phyloP scores from a whole-genome alignment of 1,140 invertebrate species.

The Brachionus manjavacas region DNA sequence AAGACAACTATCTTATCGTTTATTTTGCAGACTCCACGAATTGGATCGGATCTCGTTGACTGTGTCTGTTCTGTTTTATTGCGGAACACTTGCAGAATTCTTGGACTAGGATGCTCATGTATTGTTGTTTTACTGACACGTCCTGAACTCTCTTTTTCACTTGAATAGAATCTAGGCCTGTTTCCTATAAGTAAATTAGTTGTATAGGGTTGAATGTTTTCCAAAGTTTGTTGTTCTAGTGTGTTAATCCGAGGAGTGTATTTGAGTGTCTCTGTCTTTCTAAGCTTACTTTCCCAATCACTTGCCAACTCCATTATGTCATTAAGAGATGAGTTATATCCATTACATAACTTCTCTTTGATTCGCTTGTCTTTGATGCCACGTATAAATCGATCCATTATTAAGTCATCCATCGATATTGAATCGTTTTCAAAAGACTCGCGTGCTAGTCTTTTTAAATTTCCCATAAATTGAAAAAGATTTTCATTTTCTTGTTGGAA shows the following conservation, averaged over 20 bases:
- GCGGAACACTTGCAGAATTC: too few relatives aligned
- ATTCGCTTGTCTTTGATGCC: background rate
- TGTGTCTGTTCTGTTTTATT: too few relatives aligned
- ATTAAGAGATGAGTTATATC: background rate
- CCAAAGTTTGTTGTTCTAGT: background rate
- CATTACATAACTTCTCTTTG: background rate
- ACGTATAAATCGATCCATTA: background rate
- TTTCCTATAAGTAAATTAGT: background rate
- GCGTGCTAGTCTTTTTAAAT: background rate
- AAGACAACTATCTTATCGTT: too few relatives aligned
- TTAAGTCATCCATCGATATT: background rate
- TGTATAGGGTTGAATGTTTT: too few relatives aligned
- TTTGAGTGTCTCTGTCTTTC: background rate
- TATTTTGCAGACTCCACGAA: too few relatives aligned
- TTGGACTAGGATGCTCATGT: too few relatives aligned
- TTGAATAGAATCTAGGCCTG: background rate
- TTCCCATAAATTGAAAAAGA: background rate
- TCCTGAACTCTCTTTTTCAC: background rate
- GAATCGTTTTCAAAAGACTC: background rate
- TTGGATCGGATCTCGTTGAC: too few relatives aligned
- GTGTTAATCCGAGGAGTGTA: background rate
- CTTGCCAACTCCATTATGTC: background rate
- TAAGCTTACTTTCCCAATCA: background rate
- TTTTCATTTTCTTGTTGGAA: background rate
- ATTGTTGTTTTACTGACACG: background rate